These are phyloP conservation scores for Phengaris arion DNA, from an alignment of 2,888 invertebrate species.

Conservation along the genomic window DNA sequence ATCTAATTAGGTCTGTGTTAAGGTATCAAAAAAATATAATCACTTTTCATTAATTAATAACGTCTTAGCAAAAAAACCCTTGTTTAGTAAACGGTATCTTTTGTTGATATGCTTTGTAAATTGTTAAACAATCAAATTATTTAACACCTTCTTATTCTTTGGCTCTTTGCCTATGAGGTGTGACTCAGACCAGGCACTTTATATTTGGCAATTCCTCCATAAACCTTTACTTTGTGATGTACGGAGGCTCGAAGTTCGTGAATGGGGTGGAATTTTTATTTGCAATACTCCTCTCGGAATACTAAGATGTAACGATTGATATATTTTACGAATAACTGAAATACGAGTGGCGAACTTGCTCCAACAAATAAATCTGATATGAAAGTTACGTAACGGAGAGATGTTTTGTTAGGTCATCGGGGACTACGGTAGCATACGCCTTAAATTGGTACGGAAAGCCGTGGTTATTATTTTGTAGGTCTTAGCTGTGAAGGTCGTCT, in stretches of 20 bases:
- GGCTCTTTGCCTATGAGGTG: slow-evolving; percentile 32
- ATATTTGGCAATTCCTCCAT: slow-evolving; percentile 56
- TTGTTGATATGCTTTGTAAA: neutral
- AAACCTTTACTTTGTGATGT: slow-evolving; percentile 66
- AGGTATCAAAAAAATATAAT: too few relatives aligned
- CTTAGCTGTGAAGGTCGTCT: neutral
- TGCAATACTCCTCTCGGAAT: slow-evolving; percentile 50
- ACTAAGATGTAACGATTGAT: slow-evolving; percentile 44
- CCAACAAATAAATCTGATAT: slow-evolving; percentile 17
- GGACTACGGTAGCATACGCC: neutral
- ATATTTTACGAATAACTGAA: slow-evolving; percentile 28
- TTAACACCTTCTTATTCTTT: slow-evolving; percentile 28
- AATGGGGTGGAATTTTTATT: slow-evolving; percentile 57
- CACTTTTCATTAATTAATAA: too few relatives aligned
- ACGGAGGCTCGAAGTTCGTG: slow-evolving; percentile 49
- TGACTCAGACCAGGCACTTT: slow-evolving; percentile 46
- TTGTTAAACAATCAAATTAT: neutral
- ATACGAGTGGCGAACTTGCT: slow-evolving; percentile 9
- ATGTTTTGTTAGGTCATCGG: slow-evolving; percentile 14
- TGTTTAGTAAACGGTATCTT: too few relatives aligned
- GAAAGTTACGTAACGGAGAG: slow-evolving; percentile 3
- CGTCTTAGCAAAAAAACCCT: too few relatives aligned
- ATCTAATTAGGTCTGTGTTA: too few relatives aligned
- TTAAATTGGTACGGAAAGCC: neutral
- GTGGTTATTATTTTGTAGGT: neutral